These are phyloP conservation scores for Drosophila nigrodunni DNA, from an alignment of 1,140 invertebrate genomes.

Conservation along the genomic window DNA sequence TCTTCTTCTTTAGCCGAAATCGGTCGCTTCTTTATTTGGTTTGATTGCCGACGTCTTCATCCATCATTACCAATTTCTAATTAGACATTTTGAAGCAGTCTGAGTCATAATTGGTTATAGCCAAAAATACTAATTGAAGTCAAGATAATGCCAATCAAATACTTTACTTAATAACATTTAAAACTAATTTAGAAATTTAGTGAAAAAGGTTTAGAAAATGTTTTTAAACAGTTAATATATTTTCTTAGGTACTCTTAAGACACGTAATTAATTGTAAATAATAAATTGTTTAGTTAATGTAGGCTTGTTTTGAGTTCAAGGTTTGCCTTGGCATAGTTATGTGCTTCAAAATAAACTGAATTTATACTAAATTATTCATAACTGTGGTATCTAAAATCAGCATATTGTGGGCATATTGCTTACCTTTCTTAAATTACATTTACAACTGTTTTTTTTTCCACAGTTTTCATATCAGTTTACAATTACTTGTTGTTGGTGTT, in stretches of 20 bases:
- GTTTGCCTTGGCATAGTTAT: slow-evolving; percentile 7
- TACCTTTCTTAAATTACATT: slow-evolving; percentile 16
- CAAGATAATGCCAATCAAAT: background rate
- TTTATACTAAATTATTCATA: slow-evolving; percentile 1
- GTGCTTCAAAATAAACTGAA: background rate
- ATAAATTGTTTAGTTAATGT: background rate
- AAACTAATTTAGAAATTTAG: no score
- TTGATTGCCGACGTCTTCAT: slow-evolving; percentile 27
- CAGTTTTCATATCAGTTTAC: slow-evolving; percentile 9
- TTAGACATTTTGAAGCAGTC: slow-evolving; percentile 22
- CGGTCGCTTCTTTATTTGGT: slow-evolving; percentile 11
- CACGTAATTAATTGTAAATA: background rate
- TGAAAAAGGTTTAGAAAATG: no score
- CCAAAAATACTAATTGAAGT: slow-evolving; percentile 27
- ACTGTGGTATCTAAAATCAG: slow-evolving; percentile 4
- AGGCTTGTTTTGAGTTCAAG: background rate
- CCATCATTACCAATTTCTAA: slow-evolving; percentile 28
- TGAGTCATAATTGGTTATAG: slow-evolving; percentile 20
- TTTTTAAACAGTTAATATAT: no score
- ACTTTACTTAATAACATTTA: background rate
- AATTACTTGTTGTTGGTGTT: background rate
- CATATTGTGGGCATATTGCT: slow-evolving; percentile 1
- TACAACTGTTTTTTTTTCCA: background rate
- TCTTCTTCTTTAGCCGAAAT: slow-evolving; percentile 6
- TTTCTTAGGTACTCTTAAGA: background rate